phyloP scores from a whole-genome alignment of 2,113 vertebrate genomes.

The Gorsachius goisagi region DNA sequence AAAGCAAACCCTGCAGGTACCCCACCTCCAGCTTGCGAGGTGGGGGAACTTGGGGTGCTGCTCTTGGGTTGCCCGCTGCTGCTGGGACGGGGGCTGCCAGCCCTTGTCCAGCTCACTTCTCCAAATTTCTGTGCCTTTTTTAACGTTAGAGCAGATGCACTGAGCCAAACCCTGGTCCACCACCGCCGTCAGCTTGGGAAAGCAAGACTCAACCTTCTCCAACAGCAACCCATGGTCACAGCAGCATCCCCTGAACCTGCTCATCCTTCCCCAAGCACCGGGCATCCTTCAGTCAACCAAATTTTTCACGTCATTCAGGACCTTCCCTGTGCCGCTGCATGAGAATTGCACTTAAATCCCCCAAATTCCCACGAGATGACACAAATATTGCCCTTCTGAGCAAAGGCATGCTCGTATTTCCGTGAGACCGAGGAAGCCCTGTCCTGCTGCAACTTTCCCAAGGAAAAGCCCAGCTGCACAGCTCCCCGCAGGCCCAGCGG shows the following conservation, averaged over 20 bases:
- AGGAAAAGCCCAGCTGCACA: not conserved
- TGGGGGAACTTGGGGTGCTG: not conserved
- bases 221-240: not conserved
- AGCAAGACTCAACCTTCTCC: not conserved
- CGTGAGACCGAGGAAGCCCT: accelerated
- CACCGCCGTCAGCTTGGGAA: not conserved
- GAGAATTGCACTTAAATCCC: not conserved
- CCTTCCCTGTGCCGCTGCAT: not conserved
- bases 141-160: not conserved
- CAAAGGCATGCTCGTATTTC: not conserved
- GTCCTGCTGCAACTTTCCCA: not conserved
- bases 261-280: accelerated
- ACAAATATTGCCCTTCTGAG: accelerated
- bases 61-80: not conserved
- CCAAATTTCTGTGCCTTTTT: not conserved
- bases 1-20: not conserved
- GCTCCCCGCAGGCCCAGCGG: not conserved
- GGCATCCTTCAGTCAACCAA: not conserved
- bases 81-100: accelerated
- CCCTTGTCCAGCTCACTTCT: not conserved
- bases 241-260: not conserved
- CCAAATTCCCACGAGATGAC: accelerated
- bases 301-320: not conserved
- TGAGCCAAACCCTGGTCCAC: not conserved
- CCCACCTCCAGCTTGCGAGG: accelerated